A percentile compares a stretch with the other conserved stretches of the same genome.
Evolutionary conservation across 2,888 invertebrate genomes (phyloP).

Genomic region (Tenthredo livida): DNA sequence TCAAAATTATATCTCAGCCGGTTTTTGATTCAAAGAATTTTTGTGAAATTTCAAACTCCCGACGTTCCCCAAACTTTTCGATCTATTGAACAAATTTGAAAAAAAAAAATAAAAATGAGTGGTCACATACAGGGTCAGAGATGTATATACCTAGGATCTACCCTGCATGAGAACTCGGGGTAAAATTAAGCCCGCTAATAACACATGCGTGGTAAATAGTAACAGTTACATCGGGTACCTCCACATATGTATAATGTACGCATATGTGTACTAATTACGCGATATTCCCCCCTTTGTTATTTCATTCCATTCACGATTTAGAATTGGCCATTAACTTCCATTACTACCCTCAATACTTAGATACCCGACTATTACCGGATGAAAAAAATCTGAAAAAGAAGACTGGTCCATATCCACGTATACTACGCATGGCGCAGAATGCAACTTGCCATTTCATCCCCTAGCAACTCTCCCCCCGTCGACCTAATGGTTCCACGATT

Average conservation of each 20-base stretch:
- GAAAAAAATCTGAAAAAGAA: background rate
- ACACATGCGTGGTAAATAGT: background rate
- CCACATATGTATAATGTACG: no score
- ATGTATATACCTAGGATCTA: background rate
- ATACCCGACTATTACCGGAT: background rate
- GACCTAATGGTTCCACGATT: background rate
- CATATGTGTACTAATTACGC: background rate
- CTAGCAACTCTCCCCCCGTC: no score
- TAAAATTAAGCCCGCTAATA: background rate
- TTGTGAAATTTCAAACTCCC: no score
- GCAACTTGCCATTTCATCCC: background rate
- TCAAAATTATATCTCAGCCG: no score
- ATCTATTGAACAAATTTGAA: no score
- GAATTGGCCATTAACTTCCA: background rate
- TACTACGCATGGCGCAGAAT: background rate
- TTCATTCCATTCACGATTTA: background rate
- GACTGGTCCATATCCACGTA: background rate
- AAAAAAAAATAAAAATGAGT: no score
- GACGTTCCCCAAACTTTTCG: no score
- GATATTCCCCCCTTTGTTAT: background rate
- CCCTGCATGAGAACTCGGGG: background rate
- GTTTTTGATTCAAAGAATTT: no score
- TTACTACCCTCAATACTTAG: background rate
- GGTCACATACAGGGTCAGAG: no score
- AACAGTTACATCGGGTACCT: no score